Conservation (phyloP, 2,888 invertebrate genomes). For the Epirrita christyi region DNA sequence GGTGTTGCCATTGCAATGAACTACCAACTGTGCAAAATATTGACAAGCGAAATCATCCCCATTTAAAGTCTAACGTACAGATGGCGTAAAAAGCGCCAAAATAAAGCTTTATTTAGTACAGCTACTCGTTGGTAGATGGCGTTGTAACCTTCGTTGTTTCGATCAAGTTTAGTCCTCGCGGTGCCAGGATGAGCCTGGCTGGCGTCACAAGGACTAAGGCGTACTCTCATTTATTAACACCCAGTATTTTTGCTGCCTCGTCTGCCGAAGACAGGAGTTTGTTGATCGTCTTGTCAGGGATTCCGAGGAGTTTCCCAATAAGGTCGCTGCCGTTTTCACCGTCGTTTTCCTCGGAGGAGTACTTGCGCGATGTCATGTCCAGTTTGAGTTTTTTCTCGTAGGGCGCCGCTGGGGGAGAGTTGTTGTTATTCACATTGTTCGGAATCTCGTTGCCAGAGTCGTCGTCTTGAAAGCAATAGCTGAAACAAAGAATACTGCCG, state of each 20-base stretch:
- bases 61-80: neutral
- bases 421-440: slow-evolving; percentile 81
- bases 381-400: slow-evolving; percentile 83
- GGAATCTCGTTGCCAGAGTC: slow-evolving; percentile 78
- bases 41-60: slow-evolving; percentile 20
- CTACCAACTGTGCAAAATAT: slow-evolving; percentile 5
- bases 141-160: slow-evolving; percentile 54
- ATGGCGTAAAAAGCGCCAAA: slow-evolving; percentile 19
- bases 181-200: slow-evolving; percentile 75
- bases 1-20: slow-evolving; percentile 24
- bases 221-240: slow-evolving; percentile 90
- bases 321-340: slow-evolving; percentile 88
- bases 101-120: slow-evolving; percentile 25
- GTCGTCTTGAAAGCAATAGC: slow-evolving; percentile 76
- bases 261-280: slow-evolving; percentile 92
- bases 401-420: slow-evolving; percentile 82
- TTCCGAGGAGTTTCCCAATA: slow-evolving; percentile 95
- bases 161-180: slow-evolving; percentile 71
- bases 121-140: slow-evolving; percentile 54
- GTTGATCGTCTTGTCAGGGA: slow-evolving; percentile 94
- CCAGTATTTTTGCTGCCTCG: slow-evolving; percentile 94
- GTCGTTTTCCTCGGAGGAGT: slow-evolving; percentile 80
- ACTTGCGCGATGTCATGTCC: slow-evolving; percentile 77
- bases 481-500: slow-evolving; percentile 38
- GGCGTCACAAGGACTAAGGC: slow-evolving; percentile 81